Evolutionary conservation across 2,888 invertebrate genomes (phyloP), one percentile per base, ranked within the genome.

Genomic region (Drymonia ruficornis): DNA sequence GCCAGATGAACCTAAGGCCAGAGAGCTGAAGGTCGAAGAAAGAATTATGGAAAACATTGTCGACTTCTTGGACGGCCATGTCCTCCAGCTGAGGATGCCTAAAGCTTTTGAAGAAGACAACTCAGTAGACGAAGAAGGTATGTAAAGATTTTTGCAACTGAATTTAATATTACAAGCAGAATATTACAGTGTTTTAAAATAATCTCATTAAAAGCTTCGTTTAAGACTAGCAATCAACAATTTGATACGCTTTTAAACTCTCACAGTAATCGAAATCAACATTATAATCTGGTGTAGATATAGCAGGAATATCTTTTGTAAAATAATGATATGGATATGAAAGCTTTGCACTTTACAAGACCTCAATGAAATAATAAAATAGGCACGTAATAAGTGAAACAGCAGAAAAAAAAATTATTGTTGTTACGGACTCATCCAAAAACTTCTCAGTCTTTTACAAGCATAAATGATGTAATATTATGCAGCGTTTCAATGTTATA

Each of bases 121-220:
- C 68, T 81, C 87, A 0, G 76, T 90, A 50, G 91, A 91, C 65
- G 91, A 90, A 61, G 92, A 92, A 91, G 92, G 92, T 92, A 69
- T 57, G 78, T 70, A 31, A 29, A 5, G 8, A 38, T 38, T 38
- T 38, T 38, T 31, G 12, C 12, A 31, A 31, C 9, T 31, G 11
- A 31, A 31, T 7, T 9, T 0, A 8, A 8, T 6, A 23, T 23
- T 23, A 1, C 23, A 23, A n/a, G n/a, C n/a, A n/a, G n/a, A n/a
- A n/a, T n/a, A 23, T 23, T 18, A 44, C 23, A 44, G 44, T 6
- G 7, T 19, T 44, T 16, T 19, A 44, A 23, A 23, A 1, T 11
- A 40, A 40, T 16, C 16, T 7, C 9, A 2, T 19, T n/a, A 23
- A 13, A 23, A 44, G n/a, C 12, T 11, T 23, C 19, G n/a, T 44